These are phyloP conservation scores for Strigamia crassipes DNA, from an alignment of 2,888 invertebrate species.

Conservation along the genomic window DNA sequence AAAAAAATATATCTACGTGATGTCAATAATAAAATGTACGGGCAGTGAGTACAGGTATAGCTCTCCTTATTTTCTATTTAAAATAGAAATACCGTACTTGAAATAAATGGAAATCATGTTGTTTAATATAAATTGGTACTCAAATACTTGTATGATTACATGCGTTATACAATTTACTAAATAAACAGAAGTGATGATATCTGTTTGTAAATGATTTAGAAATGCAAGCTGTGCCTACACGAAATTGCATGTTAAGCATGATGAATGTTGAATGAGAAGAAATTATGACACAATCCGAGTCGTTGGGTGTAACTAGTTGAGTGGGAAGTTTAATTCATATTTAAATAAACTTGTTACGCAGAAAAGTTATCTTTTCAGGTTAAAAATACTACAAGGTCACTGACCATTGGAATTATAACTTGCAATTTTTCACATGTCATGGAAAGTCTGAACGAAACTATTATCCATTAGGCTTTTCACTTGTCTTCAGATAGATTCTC, in stretches of 20 bases:
- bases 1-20: not conserved
- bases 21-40: too few relatives aligned
- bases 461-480: not conserved
- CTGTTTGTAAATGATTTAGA: slow-evolving; percentile 36
- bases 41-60: too few relatives aligned
- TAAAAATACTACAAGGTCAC: not conserved
- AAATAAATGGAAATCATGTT: not conserved
- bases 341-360: slow-evolving; percentile 18
- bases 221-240: slow-evolving; percentile 11
- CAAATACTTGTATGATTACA: too few relatives aligned
- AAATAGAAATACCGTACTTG: not conserved
- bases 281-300: slow-evolving; percentile 31
- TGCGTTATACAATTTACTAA: not conserved
- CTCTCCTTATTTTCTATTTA: too few relatives aligned
- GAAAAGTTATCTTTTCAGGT: not conserved
- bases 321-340: slow-evolving; percentile 19
- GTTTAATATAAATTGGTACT: not conserved
- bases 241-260: slow-evolving; percentile 12
- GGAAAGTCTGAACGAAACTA: not conserved
- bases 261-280: slow-evolving; percentile 29
- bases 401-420: not conserved
- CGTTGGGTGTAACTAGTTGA: slow-evolving; percentile 25
- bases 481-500: not conserved
- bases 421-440: not conserved
- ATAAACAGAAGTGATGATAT: slow-evolving; percentile 12